Conservation (phyloP, 2,797 vertebrate species). For the Danionella dracula region DNA sequence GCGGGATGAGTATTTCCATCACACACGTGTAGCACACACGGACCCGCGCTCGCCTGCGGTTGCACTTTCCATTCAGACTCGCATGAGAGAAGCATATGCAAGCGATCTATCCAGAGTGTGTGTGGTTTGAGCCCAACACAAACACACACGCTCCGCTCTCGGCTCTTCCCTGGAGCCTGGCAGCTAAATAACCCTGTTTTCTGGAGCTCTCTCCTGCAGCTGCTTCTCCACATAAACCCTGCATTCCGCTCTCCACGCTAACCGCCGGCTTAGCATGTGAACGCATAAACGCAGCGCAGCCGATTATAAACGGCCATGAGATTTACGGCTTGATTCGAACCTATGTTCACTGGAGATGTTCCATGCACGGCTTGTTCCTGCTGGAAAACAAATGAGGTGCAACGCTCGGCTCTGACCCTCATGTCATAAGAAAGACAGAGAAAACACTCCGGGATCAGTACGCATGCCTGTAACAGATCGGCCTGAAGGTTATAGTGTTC, state of each 20-base stretch:
- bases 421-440: too few relatives aligned
- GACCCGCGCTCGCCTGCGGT: slow-evolving; percentile 35
- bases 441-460: too few relatives aligned
- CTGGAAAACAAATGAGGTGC: too few relatives aligned
- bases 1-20: slow-evolving; percentile 25
- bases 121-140: slow-evolving; percentile 54
- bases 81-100: slow-evolving; percentile 67
- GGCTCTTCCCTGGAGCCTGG: slow-evolving; percentile 37
- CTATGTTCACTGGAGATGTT: background rate
- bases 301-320: slow-evolving; percentile 15
- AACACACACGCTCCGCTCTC: slow-evolving; percentile 35
- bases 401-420: too few relatives aligned
- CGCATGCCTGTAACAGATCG: too few relatives aligned
- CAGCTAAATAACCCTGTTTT: slow-evolving; percentile 44
- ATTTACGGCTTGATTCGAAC: background rate
- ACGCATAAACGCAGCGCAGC: slow-evolving; percentile 5
- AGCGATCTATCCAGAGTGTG: slow-evolving; percentile 62
- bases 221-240: slow-evolving; percentile 26
- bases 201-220: slow-evolving; percentile 35
- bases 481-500: too few relatives aligned
- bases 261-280: slow-evolving; percentile 5
- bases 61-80: slow-evolving; percentile 55
- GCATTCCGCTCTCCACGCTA: slow-evolving; percentile 12
- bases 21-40: slow-evolving; percentile 26
- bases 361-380: too few relatives aligned